Percentiles rank a stretch among this genome's conserved stretches.
phyloP scores from a whole-genome alignment of 2,888 invertebrate species.

The Disparrhopalites patrizii region DNA sequence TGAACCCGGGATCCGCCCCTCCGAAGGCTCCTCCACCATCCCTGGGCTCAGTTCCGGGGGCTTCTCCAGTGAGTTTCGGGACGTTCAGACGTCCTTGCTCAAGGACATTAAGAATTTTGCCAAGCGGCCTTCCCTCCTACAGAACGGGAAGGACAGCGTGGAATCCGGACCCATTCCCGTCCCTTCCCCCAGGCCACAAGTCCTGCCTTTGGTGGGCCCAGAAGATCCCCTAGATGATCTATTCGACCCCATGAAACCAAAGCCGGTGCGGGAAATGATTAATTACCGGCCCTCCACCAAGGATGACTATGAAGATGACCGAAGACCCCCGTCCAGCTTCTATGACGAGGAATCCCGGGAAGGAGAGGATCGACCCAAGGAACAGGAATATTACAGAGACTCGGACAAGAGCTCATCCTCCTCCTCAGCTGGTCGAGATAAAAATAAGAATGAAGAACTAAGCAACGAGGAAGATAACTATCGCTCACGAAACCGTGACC shows the following conservation, averaged over 20 bases:
- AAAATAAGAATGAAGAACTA: constrained; percentile 7
- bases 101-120: constrained; percentile 48
- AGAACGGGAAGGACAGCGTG: neutral
- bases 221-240: constrained; percentile 38
- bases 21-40: neutral
- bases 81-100: constrained; percentile 43
- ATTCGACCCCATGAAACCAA: constrained; percentile 35
- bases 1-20: neutral
- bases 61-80: constrained; percentile 44
- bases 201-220: neutral
- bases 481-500: constrained; percentile 19
- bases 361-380: constrained; percentile 23
- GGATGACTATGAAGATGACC: neutral
- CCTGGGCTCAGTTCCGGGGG: constrained; percentile 23
- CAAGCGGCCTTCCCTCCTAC: constrained; percentile 34
- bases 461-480: constrained; percentile 14
- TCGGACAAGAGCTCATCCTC: constrained; percentile 2
- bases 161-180: neutral
- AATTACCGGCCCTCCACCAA: constrained; percentile 19
- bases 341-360: constrained; percentile 28
- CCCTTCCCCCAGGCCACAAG: neutral
- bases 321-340: neutral
- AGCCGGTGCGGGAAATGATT: constrained; percentile 44
- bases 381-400: constrained; percentile 8
- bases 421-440: constrained; percentile 5